Evolutionary conservation across 30 jellyfish, hydroid and myxozoan species (phyloP).

Genomic region (Nemopilema nomurai): DNA sequence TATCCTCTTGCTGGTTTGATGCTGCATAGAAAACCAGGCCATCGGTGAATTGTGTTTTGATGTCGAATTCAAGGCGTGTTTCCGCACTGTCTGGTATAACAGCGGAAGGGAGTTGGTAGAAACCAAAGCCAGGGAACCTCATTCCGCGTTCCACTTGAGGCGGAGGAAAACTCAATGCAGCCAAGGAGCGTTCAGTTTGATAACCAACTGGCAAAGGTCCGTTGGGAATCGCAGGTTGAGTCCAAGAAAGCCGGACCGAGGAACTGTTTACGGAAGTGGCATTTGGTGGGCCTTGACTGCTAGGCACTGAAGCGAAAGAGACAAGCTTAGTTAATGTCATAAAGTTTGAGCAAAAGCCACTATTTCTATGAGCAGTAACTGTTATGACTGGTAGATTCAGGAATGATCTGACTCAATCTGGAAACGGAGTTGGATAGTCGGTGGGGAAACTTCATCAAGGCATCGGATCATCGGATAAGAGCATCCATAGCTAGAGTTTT

Average conservation of each 20-base stretch:
- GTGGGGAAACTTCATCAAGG: too few species aligned
- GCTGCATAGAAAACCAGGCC: constrained; percentile 94
- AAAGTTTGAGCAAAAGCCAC: too few species aligned
- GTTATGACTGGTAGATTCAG: too few species aligned
- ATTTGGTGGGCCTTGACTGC: constrained; percentile 69
- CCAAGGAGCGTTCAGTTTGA: constrained; percentile 53
- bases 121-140: constrained; percentile 86
- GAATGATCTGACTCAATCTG: too few species aligned
- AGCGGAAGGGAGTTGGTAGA: constrained; percentile 67
- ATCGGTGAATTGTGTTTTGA: constrained; percentile 69
- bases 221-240: constrained; percentile 71
- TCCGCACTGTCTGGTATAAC: constrained; percentile 84
- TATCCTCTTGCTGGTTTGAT: constrained; percentile 81
- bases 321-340: too few species aligned
- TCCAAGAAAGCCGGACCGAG: constrained; percentile 65
- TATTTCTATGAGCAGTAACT: too few species aligned
- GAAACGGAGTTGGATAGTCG: too few species aligned
- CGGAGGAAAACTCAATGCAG: constrained; percentile 77
- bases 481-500: too few species aligned
- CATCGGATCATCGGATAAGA: too few species aligned
- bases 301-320: too few species aligned
- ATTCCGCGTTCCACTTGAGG: constrained; percentile 86
- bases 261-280: constrained; percentile 56
- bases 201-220: constrained; percentile 86
- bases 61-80: constrained; percentile 55